Evolutionary conservation across 2,888 invertebrate genomes (phyloP), one percentile per base, ranked within the genome.

Genomic region (Xylota sylvarum): DNA sequence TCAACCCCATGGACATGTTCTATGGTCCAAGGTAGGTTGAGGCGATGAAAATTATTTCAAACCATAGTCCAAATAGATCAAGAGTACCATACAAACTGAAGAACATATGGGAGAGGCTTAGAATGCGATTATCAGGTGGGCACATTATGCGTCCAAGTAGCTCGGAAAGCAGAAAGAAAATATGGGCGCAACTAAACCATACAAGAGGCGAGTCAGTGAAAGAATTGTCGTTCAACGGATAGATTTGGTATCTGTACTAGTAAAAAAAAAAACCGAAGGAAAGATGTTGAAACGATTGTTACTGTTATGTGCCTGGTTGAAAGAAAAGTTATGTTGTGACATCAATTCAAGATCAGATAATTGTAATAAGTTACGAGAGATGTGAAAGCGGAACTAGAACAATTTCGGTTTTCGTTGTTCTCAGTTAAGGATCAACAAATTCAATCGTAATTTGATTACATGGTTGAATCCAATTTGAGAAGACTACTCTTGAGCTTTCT

Each of bases 111-210:
- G 79, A 73, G 73, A 84, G 84, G 73, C 17, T n/a, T 10, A 58
- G 46, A 70, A 69, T 73, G 40, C 50, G 72, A 79, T 85, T 60
- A 79, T 79, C 74, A 74, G 67, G 73, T 74, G 64, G 69, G 76
- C 58, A 72, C 52, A 80, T 60, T 80, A 65, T 80, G 85, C 50
- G 80, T 85, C 40, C 65, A 48, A 37, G 58, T 46, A 35, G 43
- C 10, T 12, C 43, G 17, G 37, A 40, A 55, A 30, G 78, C 37
- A 43, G n/a, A 43, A 32, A 14, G 55, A 52, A 79, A 55, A 19
- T 72, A 79, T 72, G 64, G 70, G 64, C 72, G 69, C 64, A 70
- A 79, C 70, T 43, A 67, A 19, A 65, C 62, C 46, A 46, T 43
- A 46, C 14, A 65, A 35, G 23, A 50, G 58, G 55, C 55, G 64